A percentile compares a stretch with the other conserved stretches of the same genome.
phyloP scores from a whole-genome alignment of 2,113 vertebrate species.

The Callithrix jacchus region DNA sequence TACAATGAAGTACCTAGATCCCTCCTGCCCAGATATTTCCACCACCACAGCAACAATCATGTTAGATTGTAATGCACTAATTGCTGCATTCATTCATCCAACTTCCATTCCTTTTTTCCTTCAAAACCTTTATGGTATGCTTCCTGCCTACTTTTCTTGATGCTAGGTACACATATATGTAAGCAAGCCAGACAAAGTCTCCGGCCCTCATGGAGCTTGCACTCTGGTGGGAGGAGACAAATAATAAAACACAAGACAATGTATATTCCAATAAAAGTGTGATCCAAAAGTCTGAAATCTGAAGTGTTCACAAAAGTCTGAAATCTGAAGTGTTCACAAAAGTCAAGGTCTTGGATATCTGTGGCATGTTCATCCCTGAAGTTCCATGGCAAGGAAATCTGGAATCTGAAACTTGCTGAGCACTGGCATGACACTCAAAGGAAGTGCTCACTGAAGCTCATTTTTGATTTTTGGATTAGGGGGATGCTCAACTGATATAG shows the following conservation, averaged over 20 bases:
- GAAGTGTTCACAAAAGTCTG: neutral
- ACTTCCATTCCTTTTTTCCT: neutral
- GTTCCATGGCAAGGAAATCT: neutral
- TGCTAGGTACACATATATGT: neutral
- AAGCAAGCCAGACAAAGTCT: neutral
- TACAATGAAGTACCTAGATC: neutral
- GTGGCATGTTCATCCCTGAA: neutral
- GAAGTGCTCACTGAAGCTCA: neutral
- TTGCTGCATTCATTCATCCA: neutral
- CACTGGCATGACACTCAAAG: neutral
- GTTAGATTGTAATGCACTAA: neutral
- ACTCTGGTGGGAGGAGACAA: neutral
- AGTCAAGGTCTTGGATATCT: neutral
- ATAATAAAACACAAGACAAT: neutral
- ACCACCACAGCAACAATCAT: neutral
- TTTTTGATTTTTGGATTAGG: neutral
- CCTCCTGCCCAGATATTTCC: neutral
- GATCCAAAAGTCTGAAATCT: neutral
- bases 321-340: neutral
- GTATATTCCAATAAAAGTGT: neutral
- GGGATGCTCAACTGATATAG: neutral
- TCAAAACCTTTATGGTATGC: neutral
- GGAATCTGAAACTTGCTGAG: neutral
- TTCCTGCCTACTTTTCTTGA: neutral
- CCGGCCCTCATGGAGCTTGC: neutral